A percentile compares a stretch with the other conserved stretches of the same genome.
These are phyloP conservation scores for Bucco capensis DNA, from an alignment of 2,113 vertebrate species.

Conservation along the genomic window DNA sequence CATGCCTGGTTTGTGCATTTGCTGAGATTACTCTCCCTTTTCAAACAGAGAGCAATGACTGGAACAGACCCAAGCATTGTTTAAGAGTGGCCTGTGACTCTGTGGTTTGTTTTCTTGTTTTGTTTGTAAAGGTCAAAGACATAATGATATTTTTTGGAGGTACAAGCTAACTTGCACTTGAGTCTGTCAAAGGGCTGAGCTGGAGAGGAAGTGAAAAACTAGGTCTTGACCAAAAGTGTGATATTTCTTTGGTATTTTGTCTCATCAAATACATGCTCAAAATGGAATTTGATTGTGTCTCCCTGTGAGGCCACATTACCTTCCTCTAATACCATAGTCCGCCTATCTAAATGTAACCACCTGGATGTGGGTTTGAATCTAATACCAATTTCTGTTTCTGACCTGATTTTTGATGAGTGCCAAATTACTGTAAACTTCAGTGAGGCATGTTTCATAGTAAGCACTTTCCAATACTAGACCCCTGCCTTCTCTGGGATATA, in stretches of 20 bases:
- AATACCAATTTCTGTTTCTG: neutral
- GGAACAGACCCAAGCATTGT: slow-evolving; percentile 60
- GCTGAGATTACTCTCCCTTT: slow-evolving; percentile 40
- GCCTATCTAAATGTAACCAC: neutral
- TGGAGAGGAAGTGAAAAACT: neutral
- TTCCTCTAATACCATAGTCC: neutral
- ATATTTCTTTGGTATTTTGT: neutral
- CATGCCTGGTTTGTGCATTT: neutral
- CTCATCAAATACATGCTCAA: neutral
- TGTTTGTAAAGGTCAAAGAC: slow-evolving; percentile 25
- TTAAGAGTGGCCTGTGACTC: neutral
- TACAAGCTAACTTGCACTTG: neutral
- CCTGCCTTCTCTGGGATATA: neutral
- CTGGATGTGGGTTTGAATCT: neutral
- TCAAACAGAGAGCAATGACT: slow-evolving; percentile 42
- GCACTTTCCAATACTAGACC: neutral
- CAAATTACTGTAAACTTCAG: neutral
- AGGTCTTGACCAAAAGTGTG: neutral
- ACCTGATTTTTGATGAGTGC: neutral
- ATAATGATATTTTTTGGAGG: neutral
- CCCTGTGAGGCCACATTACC: neutral
- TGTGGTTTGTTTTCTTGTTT: slow-evolving; percentile 25
- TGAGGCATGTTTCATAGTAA: neutral
- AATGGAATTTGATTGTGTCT: neutral
- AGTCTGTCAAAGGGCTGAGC: neutral